Evolutionary conservation across 1,140 invertebrate genomes (phyloP), one percentile per base, ranked within the genome.

Genomic region (Bombus polaris): DNA sequence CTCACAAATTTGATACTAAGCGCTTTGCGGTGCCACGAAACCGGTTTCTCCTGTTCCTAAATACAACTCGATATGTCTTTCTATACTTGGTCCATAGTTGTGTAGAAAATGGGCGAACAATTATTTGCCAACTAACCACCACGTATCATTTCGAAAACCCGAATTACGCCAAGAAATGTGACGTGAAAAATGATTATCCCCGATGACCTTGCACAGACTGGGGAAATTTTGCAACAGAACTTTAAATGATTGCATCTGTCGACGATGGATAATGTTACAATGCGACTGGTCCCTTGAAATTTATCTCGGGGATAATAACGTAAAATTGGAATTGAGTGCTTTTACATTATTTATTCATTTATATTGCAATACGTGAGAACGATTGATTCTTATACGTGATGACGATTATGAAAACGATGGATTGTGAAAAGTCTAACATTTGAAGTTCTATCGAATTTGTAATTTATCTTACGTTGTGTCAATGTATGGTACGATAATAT

Each of bases 281-380:
- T 18, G 47, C 15, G 47, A 47, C 15, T 47, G 47, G 47, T 47
- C 47, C 47, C 18, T 47, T 6, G 15, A 47, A 6, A 47, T 47
- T 47, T 47, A 47, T 18, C 15, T 47, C 5, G 15, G 15, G 1
- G 15, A 18, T 47, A 47, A 18, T 18, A 47, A 47, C 47, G 47
- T 18, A 47, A 18, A 6, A 18, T 47, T 47, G 47, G 5, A 47
- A 47, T 47, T 0, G 47, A 47, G 15, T 18, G 47, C 1, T 18
- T 47, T 1, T 6, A 47, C 6, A 5, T 18, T 47, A 18, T 6
- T 18, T 18, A 2, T 47, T 47, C 5, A 47, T 47, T 47, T 47
- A 47, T 18, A 18, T 47, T 0, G 15, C 15, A 1, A 18, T 18
- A 5, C 1, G 15, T 0, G 47, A 47, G 47, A 47, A 47, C 0